These are phyloP conservation scores for Thereva nobilitata DNA, from an alignment of 2,888 invertebrate genomes.

Conservation along the genomic window DNA sequence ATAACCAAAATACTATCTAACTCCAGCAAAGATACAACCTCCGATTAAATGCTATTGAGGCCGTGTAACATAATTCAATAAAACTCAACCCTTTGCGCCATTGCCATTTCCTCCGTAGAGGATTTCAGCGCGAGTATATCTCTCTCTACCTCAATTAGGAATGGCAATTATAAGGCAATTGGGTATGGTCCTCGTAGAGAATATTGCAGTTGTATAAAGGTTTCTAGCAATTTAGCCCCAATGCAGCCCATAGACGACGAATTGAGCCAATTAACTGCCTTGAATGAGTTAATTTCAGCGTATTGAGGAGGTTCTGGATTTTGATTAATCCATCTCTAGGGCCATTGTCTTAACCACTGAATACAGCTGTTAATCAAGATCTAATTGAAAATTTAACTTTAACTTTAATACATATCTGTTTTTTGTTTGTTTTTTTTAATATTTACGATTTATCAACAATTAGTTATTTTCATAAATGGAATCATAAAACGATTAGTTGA, in stretches of 20 bases:
- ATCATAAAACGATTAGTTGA: no score
- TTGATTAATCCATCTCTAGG: constrained; percentile 30
- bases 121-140: constrained; percentile 24
- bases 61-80: constrained; percentile 31
- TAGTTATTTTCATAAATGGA: no score
- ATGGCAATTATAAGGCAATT: constrained; percentile 29
- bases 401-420: no score
- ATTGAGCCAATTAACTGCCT: constrained; percentile 42
- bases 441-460: no score
- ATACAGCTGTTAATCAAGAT: not conserved
- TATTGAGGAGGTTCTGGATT: constrained; percentile 37
- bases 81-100: constrained; percentile 21
- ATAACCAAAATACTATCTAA: not conserved
- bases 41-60: constrained; percentile 8
- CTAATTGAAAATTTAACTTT: no score
- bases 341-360: constrained; percentile 32
- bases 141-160: constrained; percentile 28
- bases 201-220: constrained; percentile 16
- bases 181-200: not conserved
- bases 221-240: constrained; percentile 36
- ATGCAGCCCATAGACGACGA: constrained; percentile 35
- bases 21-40: not conserved
- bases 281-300: constrained; percentile 40
- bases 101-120: constrained; percentile 1
- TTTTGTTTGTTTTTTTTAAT: no score